phyloP scores from a whole-genome alignment of 2,113 vertebrate species.

The Chloropsis hardwickii region DNA sequence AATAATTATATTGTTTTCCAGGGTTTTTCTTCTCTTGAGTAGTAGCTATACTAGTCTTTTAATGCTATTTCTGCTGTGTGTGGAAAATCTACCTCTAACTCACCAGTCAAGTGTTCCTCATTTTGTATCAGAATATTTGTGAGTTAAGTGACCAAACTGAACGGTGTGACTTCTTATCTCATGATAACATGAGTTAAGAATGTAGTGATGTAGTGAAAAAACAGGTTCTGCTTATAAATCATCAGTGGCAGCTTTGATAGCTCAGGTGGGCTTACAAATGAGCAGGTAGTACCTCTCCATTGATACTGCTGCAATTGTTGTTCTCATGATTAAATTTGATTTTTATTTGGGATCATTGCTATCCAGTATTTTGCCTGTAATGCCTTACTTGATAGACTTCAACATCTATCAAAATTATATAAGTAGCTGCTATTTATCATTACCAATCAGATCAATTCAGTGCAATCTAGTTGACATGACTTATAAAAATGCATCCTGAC shows the following conservation, averaged over 20 bases:
- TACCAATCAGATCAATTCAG: background rate
- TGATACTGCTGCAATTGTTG: background rate
- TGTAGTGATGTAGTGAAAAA: background rate
- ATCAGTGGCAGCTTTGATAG: background rate
- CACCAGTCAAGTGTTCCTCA: background rate
- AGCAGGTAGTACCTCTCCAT: background rate
- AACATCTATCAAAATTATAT: background rate
- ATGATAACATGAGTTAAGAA: background rate
- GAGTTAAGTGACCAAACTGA: background rate
- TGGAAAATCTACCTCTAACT: background rate
- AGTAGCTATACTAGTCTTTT: background rate
- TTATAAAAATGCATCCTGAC: background rate
- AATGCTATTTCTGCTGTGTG: background rate
- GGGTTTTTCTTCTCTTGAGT: background rate
- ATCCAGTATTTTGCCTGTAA: background rate
- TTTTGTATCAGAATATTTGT: background rate
- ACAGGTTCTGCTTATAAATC: background rate
- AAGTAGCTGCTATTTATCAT: background rate
- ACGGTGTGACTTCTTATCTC: background rate
- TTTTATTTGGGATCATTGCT: background rate
- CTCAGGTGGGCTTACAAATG: background rate
- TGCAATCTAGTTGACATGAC: background rate
- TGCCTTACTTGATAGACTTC: background rate
- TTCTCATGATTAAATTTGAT: background rate
- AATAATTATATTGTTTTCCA: background rate